Evolutionary conservation across 2,113 vertebrate species (phyloP), one percentile per base, ranked within the genome.

Genomic region (Protobothrops flavoviridis): DNA sequence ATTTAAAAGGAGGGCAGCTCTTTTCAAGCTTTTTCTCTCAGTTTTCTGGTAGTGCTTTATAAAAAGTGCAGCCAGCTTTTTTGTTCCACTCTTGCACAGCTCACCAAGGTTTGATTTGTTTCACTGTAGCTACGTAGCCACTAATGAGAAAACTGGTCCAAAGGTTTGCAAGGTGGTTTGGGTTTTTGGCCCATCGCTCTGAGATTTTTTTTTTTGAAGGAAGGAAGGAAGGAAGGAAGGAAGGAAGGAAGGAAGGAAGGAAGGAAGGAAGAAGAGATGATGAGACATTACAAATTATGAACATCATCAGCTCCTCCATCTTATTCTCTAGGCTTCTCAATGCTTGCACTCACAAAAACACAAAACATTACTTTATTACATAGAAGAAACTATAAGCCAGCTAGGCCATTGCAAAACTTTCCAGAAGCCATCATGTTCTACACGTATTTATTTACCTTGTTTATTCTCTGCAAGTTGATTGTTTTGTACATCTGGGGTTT

Each of bases 1-100:
- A 92, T 93, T 33, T 55, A 91, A 61, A 55, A 93, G 59, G 93
- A 95, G 10, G 12, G 12, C 59, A 24, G 91, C 50, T n/a, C 0
- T 93, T 93, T 33, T 48, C 74, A 56, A 29, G 53, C 0, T 21
- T 20, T 26, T 88, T 69, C 43, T 91, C 93, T 90, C 29, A 4
- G 91, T 15, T 5, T 11, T 5, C 11, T 6, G 56, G 33, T 55
- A 91, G 59, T 87, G 5, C 85, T 91, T 55, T 23, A 9, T 1
- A 12, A 39, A 93, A 64, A 0, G 23, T n/a, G 50, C 3, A 53
- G 33, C 10, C 53, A 33, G 10, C 91, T 89, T 15, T 2, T 91
- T 85, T 15, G 21, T 0, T 1, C 93, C 0, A 89, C 43, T 20
- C 17, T 94, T 39, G 3, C 93, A 87, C 69, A 88, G 33, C 87